Percentiles rank a stretch among this genome's conserved stretches.
Conservation (phyloP, 2,888 invertebrate species). For the Diarsia rubi region DNA sequence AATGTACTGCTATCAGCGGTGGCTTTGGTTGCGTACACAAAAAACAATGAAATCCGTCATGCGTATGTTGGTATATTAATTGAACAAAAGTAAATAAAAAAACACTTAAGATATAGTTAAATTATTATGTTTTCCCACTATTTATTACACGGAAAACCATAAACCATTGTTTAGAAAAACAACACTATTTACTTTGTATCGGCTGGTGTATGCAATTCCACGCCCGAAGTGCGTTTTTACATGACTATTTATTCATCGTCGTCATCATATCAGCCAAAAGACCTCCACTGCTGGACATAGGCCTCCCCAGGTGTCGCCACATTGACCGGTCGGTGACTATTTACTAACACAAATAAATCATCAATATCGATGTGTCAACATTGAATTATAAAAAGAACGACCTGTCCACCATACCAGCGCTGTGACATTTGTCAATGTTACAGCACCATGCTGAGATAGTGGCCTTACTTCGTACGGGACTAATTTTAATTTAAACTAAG, state of each 20-base stretch:
- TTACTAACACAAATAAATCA: background rate
- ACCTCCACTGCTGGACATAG: no score
- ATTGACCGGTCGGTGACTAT: no score
- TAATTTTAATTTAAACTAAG: no score
- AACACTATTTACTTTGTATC: background rate
- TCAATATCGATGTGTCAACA: conserved; percentile 2
- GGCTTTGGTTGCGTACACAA: background rate
- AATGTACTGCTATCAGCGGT: background rate
- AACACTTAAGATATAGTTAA: background rate
- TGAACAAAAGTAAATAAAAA: background rate
- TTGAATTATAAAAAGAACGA: conserved; percentile 24
- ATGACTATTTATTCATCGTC: background rate
- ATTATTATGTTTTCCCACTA: background rate
- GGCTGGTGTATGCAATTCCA: background rate
- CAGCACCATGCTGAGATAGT: no score
- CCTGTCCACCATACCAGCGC: no score
- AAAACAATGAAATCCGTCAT: background rate
- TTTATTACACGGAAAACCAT: background rate
- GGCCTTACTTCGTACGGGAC: no score
- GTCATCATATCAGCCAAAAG: no score
- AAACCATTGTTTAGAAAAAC: background rate
- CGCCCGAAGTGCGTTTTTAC: background rate
- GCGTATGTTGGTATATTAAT: no score
- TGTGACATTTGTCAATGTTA: no score
- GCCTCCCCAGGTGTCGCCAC: no score